Base-by-base conservation (phyloP, 1,140 invertebrate genomes). In the Centruroides sculpturatus region DNA sequence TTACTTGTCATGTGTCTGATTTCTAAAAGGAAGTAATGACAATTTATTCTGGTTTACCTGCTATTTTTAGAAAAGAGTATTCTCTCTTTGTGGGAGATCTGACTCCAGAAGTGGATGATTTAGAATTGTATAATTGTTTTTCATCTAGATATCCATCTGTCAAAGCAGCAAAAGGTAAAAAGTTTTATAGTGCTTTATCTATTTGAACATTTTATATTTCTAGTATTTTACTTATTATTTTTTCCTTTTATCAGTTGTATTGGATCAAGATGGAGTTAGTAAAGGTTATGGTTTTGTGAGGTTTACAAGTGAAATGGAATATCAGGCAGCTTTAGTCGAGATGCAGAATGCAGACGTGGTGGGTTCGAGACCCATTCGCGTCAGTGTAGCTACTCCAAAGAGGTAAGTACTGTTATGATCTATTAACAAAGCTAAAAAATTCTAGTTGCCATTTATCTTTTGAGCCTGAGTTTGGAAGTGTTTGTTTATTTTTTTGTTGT, bases 271-370 rank as follows among this genome's bases (percentile, higher is more conserved):
- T 69, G 92, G 92, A 11, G 87, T 89, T 66, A 94, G 89, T 68
- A 93, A 92, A 77, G 92, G 93, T 47, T 97, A 94, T 74, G 94
- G 92, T n/a, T 97, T 97, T 78, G 88, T 98, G 3, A 79, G 90
- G 67, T 97, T 98, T 73, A 85, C 88, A 8, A 89, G 87, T 70
- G 92, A 97, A 76, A 86, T 90, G 62, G 93, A 98, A 70, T 92
- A 96, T 70, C 89, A 93, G 70, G 85, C 89, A 71, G 92, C 92
- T 66, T 76, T 96, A 50, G 83, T 86, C 36, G 76, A 79, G 65
- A 80, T 80, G 78, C 76, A 78, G 64, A 75, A 76, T 56, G 73
- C 74, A 65, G 69, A 70, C 9, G 75, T 74, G 3, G 68, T 80
- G 34, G 78, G 91, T 3, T 82, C 81, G 1, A 92, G 91, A 71